Evolutionary conservation across 2,888 invertebrate species (phyloP).

Genomic region (Aleiodes leptofemur): DNA sequence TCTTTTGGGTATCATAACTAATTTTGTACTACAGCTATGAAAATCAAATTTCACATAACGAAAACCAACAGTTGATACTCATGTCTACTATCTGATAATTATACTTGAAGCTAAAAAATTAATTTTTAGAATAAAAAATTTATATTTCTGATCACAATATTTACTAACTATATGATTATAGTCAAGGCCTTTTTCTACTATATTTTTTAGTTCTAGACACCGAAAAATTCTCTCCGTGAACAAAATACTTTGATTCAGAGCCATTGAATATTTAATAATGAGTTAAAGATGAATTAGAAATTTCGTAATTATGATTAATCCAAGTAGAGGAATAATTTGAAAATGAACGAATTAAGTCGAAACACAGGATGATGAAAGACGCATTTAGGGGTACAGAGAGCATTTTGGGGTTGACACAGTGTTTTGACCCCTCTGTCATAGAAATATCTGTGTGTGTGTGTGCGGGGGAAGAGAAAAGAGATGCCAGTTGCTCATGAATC

Average conservation of each 20-base stretch:
- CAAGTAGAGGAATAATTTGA: slow-evolving; percentile 72
- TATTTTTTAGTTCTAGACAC: too few species aligned
- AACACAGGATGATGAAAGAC: slow-evolving; percentile 73
- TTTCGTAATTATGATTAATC: slow-evolving; percentile 12
- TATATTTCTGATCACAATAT: too few species aligned
- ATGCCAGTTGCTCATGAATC: slow-evolving; percentile 72
- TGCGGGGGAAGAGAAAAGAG: slow-evolving; percentile 58
- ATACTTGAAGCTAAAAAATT: too few species aligned
- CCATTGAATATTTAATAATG: neutral
- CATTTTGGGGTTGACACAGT: slow-evolving; percentile 61
- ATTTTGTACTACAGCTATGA: too few species aligned
- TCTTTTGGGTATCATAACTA: too few species aligned
- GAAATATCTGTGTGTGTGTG: slow-evolving; percentile 51
- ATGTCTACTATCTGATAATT: too few species aligned
- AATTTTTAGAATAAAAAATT: too few species aligned
- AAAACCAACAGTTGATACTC: too few species aligned
- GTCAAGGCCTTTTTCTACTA: too few species aligned
- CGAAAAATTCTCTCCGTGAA: too few species aligned
- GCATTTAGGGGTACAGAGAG: slow-evolving; percentile 64
- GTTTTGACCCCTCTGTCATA: slow-evolving; percentile 70
- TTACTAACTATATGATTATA: too few species aligned
- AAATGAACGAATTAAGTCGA: slow-evolving; percentile 73
- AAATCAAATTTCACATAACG: too few species aligned
- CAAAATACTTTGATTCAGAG: neutral
- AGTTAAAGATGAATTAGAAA: slow-evolving; percentile 5